Base-by-base conservation (phyloP, 2,113 vertebrate genomes). In the Sebastes fasciatus region DNA sequence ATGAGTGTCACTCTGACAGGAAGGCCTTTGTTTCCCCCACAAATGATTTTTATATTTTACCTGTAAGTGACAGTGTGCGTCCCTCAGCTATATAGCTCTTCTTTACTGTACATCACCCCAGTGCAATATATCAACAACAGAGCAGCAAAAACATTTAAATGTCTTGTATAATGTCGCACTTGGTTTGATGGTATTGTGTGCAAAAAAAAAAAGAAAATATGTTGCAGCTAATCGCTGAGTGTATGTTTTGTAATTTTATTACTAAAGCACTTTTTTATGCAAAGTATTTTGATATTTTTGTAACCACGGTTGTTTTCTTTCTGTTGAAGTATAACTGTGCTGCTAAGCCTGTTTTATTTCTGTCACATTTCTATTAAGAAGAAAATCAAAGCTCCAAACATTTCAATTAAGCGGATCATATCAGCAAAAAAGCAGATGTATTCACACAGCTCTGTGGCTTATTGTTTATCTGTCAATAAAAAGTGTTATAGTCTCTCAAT, bases 251-350 rank as follows among this genome's bases (percentile, higher is more conserved):
- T 92, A 85, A 92, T 91, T 92, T 94, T 92, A 94, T 93, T 92
- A 95, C 93, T 92, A 79, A 88, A 91, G 94, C 94, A 95, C 94
- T 94, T 95, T 95, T 95, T 93, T 94, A 94, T 86, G 88, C 89
- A 93, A 92, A 94, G 82, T 86, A 88, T 94, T 94, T 95, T 87
- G 82, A 94, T 94, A 94, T 95, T 94, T 95, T 95, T 94, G 90
- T 94, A 93, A 92, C 55, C 78, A 71, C 65, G 52, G 80, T 74
- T 83, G 63, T 86, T 84, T 89, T 84, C 45, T 84, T 89, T 84
- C 45, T 52, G 70, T 90, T 74, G 16, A 23, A 49, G 63, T 81
- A 13, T 73, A 71, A 71, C 21, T 77, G 77, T 73, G 83, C 82
- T 89, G 86, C 83, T 86, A 49, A 57, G 80, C 72, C 76, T 84